Conservation (phyloP, 2,888 invertebrate genomes). For the Ariolimax columbianus region DNA sequence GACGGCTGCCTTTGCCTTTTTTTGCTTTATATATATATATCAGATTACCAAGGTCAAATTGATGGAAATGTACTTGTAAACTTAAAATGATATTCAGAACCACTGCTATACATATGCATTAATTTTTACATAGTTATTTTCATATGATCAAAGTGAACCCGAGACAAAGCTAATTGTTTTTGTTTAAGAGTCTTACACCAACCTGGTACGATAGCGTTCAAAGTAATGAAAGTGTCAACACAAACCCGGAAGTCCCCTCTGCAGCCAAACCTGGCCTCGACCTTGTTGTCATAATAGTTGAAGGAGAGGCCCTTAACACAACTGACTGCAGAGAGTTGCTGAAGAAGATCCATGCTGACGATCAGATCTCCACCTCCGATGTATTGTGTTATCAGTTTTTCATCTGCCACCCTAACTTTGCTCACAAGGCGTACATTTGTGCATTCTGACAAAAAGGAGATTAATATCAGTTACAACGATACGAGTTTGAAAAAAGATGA, state of each 20-base stretch:
- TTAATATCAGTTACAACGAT: too few species aligned
- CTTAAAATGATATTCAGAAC: too few species aligned
- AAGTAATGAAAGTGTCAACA: neutral
- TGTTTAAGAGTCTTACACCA: too few species aligned
- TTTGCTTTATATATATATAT: too few species aligned
- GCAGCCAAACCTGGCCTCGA: slow-evolving; percentile 20
- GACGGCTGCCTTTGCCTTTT: too few species aligned
- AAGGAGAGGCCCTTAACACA: slow-evolving; percentile 16
- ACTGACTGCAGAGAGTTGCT: neutral
- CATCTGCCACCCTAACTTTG: neutral
- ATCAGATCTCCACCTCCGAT: neutral
- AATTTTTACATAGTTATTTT: too few species aligned
- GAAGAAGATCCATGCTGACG: slow-evolving; percentile 24
- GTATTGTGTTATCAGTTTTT: neutral
- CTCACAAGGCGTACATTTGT: neutral
- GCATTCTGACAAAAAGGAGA: neutral
- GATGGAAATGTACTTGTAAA: too few species aligned
- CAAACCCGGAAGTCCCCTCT: slow-evolving; percentile 32
- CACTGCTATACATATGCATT: too few species aligned
- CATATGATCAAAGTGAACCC: too few species aligned
- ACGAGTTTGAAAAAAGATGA: too few species aligned
- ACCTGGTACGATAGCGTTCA: neutral
- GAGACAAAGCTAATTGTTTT: too few species aligned
- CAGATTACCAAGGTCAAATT: too few species aligned
- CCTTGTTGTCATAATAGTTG: neutral